Conservation (phyloP, 2,797 vertebrate genomes). For the Muscicapa striata region DNA sequence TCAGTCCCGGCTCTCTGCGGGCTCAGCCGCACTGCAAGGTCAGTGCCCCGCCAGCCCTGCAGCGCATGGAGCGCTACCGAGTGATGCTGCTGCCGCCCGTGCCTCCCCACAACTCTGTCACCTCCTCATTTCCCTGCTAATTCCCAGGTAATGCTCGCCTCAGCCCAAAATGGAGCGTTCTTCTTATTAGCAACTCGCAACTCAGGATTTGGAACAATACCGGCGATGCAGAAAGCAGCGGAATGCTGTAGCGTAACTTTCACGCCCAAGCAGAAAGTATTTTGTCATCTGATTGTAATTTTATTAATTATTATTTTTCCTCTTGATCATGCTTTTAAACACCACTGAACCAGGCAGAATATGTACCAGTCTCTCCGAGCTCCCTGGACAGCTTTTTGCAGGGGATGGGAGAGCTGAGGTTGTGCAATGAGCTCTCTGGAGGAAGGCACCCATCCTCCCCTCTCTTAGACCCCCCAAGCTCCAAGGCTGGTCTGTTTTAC, state of each 20-base stretch:
- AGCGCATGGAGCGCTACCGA: neutral
- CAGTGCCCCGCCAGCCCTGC: slow-evolving; percentile 62
- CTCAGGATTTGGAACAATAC: neutral
- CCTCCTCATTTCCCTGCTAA: neutral
- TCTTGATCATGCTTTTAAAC: neutral
- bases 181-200: neutral
- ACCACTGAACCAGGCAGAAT: neutral
- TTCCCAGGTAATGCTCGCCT: neutral
- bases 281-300: neutral
- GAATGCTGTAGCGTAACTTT: neutral
- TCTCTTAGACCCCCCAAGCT: neutral
- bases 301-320: accelerated
- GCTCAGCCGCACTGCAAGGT: slow-evolving; percentile 76
- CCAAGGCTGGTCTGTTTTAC: neutral
- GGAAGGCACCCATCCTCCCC: neutral
- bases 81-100: neutral
- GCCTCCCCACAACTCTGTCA: neutral
- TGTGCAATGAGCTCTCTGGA: neutral
- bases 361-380: accelerated
- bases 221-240: neutral
- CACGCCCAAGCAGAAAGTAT: neutral
- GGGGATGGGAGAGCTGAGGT: neutral
- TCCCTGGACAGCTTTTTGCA: neutral
- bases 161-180: neutral
- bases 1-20: slow-evolving; percentile 32